These are phyloP conservation scores for Thecocarcelia acutangulata DNA, from an alignment of 2,888 invertebrate species.

Conservation along the genomic window DNA sequence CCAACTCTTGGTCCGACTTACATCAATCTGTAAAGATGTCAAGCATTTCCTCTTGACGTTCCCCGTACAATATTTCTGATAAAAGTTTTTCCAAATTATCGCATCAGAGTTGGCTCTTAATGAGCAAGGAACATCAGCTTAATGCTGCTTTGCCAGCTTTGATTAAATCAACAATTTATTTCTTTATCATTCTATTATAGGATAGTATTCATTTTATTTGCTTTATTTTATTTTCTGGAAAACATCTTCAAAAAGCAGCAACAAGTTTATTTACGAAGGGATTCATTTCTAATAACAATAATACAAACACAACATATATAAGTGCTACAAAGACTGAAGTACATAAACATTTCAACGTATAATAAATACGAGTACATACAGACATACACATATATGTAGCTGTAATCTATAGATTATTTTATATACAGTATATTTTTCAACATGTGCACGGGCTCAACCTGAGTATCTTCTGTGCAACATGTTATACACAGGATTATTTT, in stretches of 20 bases:
- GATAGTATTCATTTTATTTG: background rate
- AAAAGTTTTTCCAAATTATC: too few species aligned
- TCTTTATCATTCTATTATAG: background rate
- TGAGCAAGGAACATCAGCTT: too few species aligned
- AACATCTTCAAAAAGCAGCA: conserved; percentile 1
- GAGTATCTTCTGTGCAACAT: conserved; percentile 2
- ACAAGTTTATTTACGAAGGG: conserved; percentile 29
- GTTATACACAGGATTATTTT: conserved; percentile 3
- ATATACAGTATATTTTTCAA: background rate
- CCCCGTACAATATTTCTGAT: too few species aligned
- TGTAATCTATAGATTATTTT: background rate
- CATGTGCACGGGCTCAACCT: background rate
- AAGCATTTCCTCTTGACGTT: too few species aligned
- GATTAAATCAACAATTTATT: conserved; percentile 4
- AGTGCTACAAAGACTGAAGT: background rate
- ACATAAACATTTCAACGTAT: background rate
- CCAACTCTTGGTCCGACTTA: too few species aligned
- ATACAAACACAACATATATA: background rate
- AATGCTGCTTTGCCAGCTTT: background rate
- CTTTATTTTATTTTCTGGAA: background rate
- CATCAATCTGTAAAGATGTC: too few species aligned
- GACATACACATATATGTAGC: background rate
- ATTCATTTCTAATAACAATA: background rate
- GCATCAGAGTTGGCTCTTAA: too few species aligned
- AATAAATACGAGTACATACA: background rate